Evolutionary conservation across 2,113 vertebrate species (phyloP).

Genomic region (Edolisoma coerulescens): DNA sequence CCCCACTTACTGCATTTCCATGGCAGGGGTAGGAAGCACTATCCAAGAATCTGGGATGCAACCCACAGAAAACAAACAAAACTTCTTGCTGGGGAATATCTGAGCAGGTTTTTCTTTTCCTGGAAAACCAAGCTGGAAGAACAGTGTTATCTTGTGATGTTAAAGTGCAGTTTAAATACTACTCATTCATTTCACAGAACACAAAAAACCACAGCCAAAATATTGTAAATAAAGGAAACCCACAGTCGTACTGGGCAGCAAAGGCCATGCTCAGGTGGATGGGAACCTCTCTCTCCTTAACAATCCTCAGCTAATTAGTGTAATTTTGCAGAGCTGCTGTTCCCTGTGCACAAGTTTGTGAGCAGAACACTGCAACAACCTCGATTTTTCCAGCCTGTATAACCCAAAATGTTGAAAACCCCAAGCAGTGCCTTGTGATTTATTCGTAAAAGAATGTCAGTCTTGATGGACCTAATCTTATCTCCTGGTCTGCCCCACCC

Average conservation of each 20-base stretch:
- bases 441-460: fast-evolving
- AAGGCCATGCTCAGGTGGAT: neutral
- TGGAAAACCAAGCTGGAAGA: neutral
- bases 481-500: neutral
- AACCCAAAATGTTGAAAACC: neutral
- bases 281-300: neutral
- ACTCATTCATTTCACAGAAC: neutral
- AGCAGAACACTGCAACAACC: neutral
- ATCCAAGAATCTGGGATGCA: neutral
- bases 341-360: neutral
- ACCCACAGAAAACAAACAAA: slow-evolving; percentile 3
- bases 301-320: neutral
- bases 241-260: neutral
- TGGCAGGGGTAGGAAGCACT: neutral
- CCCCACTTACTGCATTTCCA: neutral
- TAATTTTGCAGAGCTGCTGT: neutral
- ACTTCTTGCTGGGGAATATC: neutral
- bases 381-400: neutral
- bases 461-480: neutral
- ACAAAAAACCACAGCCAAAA: neutral
- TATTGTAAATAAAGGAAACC: neutral
- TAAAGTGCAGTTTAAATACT: neutral
- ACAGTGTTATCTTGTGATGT: neutral
- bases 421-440: neutral
- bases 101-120: neutral